Percentiles rank a stretch among this genome's conserved stretches.
These are phyloP conservation scores for Callocephalon fimbriatum DNA, from an alignment of 2,113 vertebrate species.

Conservation along the genomic window DNA sequence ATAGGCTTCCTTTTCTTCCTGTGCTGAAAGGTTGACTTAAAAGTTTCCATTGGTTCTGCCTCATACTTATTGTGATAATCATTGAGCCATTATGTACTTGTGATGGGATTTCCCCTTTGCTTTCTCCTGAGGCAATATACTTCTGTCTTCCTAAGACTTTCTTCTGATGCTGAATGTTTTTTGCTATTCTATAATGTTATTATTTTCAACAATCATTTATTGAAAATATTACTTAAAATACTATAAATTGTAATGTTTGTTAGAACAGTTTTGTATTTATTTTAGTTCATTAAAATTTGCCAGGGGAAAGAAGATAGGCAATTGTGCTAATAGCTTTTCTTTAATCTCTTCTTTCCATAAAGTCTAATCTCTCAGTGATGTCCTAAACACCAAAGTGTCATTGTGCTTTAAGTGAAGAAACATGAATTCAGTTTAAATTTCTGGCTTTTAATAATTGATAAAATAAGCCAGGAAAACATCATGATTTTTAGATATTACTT, in stretches of 20 bases:
- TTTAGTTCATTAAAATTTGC: background rate
- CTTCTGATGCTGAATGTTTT: background rate
- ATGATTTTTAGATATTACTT: background rate
- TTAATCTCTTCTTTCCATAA: background rate
- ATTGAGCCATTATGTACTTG: background rate
- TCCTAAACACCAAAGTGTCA: background rate
- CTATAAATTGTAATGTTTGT: background rate
- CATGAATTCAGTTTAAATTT: background rate
- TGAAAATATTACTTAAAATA: background rate
- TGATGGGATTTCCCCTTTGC: background rate
- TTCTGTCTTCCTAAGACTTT: background rate
- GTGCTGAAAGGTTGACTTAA: background rate
- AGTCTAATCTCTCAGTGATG: background rate
- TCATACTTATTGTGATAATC: background rate
- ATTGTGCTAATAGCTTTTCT: background rate
- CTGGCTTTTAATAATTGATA: background rate
- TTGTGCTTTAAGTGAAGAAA: background rate
- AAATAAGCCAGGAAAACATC: background rate
- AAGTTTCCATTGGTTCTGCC: background rate
- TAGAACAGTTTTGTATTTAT: background rate
- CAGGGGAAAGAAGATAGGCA: background rate
- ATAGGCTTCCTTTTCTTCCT: background rate
- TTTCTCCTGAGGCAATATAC: background rate
- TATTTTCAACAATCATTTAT: rapidly evolving
- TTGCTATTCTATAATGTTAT: background rate